These are phyloP conservation scores for Fopius arisanus DNA, from an alignment of 1,140 invertebrate genomes.

Conservation along the genomic window DNA sequence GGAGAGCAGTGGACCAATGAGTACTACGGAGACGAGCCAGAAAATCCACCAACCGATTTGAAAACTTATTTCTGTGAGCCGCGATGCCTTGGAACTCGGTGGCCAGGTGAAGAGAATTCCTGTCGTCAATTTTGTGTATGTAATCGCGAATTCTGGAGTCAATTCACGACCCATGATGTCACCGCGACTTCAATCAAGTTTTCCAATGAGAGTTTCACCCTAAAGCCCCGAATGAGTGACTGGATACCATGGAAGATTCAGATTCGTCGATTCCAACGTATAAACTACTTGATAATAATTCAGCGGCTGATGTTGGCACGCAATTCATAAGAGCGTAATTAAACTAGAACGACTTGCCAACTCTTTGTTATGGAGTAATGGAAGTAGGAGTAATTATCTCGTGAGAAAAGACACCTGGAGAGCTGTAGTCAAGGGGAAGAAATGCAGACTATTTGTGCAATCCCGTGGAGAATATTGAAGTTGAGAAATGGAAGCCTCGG, in stretches of 20 bases:
- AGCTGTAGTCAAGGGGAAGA: background rate
- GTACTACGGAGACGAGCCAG: constrained; percentile 3
- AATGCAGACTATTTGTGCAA: background rate
- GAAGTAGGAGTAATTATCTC: background rate
- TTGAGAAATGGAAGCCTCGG: background rate
- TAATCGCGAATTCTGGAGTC: constrained; percentile 17
- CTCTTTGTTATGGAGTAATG: background rate
- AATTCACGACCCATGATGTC: background rate
- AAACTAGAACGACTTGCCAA: background rate
- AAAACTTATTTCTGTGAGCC: background rate
- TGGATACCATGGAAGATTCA: no score
- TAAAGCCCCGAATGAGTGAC: no score
- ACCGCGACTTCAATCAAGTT: background rate
- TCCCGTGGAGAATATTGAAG: background rate
- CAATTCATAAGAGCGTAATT: background rate
- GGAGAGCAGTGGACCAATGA: constrained; percentile 23
- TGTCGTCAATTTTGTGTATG: constrained; percentile 18
- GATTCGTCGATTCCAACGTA: no score
- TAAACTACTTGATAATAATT: no score
- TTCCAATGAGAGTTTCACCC: background rate
- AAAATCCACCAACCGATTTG: constrained; percentile 32
- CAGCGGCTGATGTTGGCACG: no score
- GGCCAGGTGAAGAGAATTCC: constrained; percentile 38
- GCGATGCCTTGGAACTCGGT: constrained; percentile 1
- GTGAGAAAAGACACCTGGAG: background rate